A percentile compares a stretch with the other conserved stretches of the same genome.
These are phyloP conservation scores for Oophaga pumilio DNA, from an alignment of 2,113 vertebrate species.

Conservation along the genomic window DNA sequence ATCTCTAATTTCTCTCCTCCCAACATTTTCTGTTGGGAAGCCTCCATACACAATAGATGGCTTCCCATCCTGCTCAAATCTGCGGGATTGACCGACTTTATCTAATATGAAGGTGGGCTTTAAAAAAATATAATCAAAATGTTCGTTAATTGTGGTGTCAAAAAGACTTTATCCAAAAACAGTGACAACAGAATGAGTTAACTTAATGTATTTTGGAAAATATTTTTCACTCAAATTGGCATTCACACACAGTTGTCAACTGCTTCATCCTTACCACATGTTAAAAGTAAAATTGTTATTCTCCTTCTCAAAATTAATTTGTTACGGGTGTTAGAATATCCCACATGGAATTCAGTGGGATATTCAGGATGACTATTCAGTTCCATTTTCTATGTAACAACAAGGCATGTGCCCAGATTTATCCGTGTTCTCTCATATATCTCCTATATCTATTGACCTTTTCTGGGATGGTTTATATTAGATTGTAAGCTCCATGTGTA, in stretches of 20 bases:
- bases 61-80: too few species aligned
- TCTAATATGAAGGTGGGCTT: too few species aligned
- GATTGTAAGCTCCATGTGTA: background rate
- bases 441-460: background rate
- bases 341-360: background rate
- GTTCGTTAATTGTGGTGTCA: background rate
- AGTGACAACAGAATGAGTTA: background rate
- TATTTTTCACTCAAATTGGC: slow-evolving; percentile 35
- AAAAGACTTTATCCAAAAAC: background rate
- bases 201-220: slow-evolving; percentile 37
- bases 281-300: slow-evolving; percentile 28
- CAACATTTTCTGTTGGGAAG: too few species aligned
- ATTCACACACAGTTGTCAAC: slow-evolving; percentile 13
- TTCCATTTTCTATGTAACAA: slow-evolving; percentile 23
- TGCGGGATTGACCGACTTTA: too few species aligned
- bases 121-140: too few species aligned
- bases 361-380: slow-evolving; percentile 14
- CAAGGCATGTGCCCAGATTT: slow-evolving; percentile 6
- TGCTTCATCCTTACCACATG: slow-evolving; percentile 39
- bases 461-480: slow-evolving; percentile 1
- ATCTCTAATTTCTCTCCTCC: too few species aligned
- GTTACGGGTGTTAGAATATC: slow-evolving; percentile 22
- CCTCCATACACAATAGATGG: too few species aligned
- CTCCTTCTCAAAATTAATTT: slow-evolving; percentile 31
- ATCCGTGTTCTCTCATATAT: background rate